phyloP scores from a whole-genome alignment of 2,888 invertebrate species.

The Allolobophora icterica region DNA sequence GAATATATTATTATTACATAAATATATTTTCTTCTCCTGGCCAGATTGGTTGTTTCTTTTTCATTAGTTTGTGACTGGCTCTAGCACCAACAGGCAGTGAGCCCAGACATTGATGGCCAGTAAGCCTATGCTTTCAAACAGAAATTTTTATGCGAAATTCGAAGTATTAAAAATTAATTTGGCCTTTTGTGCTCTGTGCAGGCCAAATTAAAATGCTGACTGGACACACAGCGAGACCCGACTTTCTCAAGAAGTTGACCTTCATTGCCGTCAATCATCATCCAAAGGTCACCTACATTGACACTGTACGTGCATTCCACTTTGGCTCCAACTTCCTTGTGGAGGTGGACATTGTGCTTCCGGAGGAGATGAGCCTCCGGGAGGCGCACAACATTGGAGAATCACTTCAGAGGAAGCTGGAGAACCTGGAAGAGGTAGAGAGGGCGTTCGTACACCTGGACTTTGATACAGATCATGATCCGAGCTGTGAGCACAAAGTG shows the following conservation, averaged over 20 bases:
- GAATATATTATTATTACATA: too few relatives aligned
- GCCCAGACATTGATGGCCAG: too few relatives aligned
- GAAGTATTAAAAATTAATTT: background rate
- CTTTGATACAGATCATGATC: conserved; percentile 66
- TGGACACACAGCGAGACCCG: conserved; percentile 60
- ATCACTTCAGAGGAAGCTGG: conserved; percentile 67
- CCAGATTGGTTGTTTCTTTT: too few relatives aligned
- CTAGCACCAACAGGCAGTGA: too few relatives aligned
- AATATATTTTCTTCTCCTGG: too few relatives aligned
- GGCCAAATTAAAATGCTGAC: conserved; percentile 62
- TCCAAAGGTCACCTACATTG: conserved; percentile 59
- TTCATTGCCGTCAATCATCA: conserved; percentile 64
- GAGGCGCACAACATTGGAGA: conserved; percentile 68
- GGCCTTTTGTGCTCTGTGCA: conserved; percentile 45
- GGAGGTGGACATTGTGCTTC: conserved; percentile 58
- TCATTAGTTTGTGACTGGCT: too few relatives aligned
- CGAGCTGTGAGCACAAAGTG: conserved; percentile 66
- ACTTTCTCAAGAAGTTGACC: conserved; percentile 63
- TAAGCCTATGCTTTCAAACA: too few relatives aligned
- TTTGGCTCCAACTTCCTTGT: conserved; percentile 67
- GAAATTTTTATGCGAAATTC: background rate
- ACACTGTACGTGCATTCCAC: conserved; percentile 69
- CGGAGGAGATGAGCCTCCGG: conserved; percentile 64
- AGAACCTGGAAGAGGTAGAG: conserved; percentile 66
- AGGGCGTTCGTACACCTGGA: conserved; percentile 69